Evolutionary conservation across 2,113 vertebrate genomes (phyloP), one percentile per base, ranked within the genome.

Genomic region (Speoplatyrhinus poulsoni): DNA sequence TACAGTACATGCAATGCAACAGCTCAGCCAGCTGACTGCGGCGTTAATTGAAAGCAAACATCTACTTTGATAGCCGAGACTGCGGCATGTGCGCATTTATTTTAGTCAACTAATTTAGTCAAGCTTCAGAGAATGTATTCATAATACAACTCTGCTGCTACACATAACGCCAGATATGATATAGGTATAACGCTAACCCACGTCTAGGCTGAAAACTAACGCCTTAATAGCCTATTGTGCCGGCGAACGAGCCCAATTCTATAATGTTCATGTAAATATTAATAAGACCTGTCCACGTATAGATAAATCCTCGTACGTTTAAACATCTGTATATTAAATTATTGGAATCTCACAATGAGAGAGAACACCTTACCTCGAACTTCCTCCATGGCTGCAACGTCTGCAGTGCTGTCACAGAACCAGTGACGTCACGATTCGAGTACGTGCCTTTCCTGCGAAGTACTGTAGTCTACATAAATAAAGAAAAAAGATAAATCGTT

Each of bases 361-460:
- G 67, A 69, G 70, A 65, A 52, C 11, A 65, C 10, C 49, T 12
- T 46, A 93, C 93, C 93, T 92, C 87, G 85, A 11, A 92, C 91
- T 89, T 92, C 91, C 90, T 90, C 91, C 93, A 93, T 93, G 80
- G 56, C 81, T 80, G 87, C 76, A 17, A 75, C 78, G 83, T 72
- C 65, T 12, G n/a, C 2, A 26, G 26, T 26, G 26, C 65, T 48
- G 75, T 46, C 72, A 70, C 32, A 36, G 17, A 2, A 48, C 0
- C 0, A 2, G 12, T 89, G 87, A 90, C 88, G 88, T 91, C 90
- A 91, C 47, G 11, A 12, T 49, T 0, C 16, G 26, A 47, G 19
- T 16, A 19, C 10, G 10, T 56, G 19, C 16, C 17, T n/a, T 56
- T 56, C n/a, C 19, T 17, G 1, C 54, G 9, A 52, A 26, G 26